phyloP scores from a whole-genome alignment of 2,113 vertebrate species.

The Leptobrachium ailaonicum region DNA sequence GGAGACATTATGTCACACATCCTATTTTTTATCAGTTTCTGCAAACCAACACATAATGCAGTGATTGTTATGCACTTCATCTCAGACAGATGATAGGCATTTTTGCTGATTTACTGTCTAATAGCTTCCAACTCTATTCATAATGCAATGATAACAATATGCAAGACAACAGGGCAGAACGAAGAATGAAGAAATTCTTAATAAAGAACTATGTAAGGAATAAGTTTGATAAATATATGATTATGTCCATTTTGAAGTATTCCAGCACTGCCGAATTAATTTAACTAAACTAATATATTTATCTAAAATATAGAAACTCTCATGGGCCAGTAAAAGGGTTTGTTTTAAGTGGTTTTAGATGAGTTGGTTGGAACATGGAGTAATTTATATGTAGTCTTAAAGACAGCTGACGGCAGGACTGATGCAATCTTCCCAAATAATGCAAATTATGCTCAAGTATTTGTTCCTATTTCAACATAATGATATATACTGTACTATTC shows the following conservation, averaged over 20 bases:
- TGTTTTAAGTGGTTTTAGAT: not conserved
- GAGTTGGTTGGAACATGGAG: not conserved
- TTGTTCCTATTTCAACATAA: no score
- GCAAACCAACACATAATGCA: constrained; percentile 56
- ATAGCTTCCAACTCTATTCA: constrained; percentile 35
- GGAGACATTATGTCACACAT: constrained; percentile 65
- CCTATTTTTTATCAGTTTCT: constrained; percentile 64
- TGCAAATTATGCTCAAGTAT: no score
- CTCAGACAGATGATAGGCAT: constrained; percentile 54
- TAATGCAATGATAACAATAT: constrained; percentile 52
- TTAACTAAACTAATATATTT: not conserved
- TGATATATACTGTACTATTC: no score
- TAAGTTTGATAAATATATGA: constrained; percentile 21
- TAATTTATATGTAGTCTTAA: no score
- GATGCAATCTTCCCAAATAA: no score
- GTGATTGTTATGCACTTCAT: constrained; percentile 53
- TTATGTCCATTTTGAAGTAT: not conserved
- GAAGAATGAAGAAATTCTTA: constrained; percentile 28
- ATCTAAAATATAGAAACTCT: not conserved
- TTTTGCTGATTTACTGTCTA: constrained; percentile 50
- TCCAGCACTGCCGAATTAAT: not conserved
- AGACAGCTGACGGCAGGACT: no score
- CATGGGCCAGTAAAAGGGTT: not conserved
- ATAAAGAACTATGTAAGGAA: constrained; percentile 22
- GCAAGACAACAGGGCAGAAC: constrained; percentile 51